phyloP scores from a whole-genome alignment of 2,888 invertebrate species.

The Lithophane socia region DNA sequence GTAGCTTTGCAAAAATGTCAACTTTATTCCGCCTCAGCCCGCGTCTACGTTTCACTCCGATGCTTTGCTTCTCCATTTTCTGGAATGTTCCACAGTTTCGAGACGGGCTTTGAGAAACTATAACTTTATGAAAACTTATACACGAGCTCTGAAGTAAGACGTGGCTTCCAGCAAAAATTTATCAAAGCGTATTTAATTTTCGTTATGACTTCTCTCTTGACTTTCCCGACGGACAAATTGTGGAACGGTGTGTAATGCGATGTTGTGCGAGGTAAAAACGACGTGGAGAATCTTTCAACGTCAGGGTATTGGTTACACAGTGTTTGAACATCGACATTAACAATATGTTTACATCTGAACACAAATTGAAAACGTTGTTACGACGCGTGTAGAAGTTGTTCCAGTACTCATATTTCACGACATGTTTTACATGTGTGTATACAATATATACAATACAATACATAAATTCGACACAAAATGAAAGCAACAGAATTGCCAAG shows the following conservation, averaged over 20 bases:
- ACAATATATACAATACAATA: too few species aligned
- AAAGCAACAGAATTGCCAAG: conserved; percentile 5
- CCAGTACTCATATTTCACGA: background rate
- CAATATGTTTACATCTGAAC: background rate
- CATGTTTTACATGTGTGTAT: background rate
- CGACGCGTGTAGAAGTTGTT: background rate
- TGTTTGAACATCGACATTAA: conserved; percentile 7
- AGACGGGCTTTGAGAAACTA: conserved; percentile 90
- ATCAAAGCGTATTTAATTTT: conserved; percentile 90
- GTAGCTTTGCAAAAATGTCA: conserved; percentile 91
- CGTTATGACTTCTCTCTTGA: conserved; percentile 85
- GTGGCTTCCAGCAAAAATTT: conserved; percentile 88
- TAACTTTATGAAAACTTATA: conserved; percentile 89
- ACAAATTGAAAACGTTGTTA: conserved; percentile 31
- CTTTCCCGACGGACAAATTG: conserved; percentile 64
- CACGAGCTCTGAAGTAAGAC: conserved; percentile 86
- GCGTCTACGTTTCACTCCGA: conserved; percentile 86
- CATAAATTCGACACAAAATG: background rate
- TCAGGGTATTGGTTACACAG: conserved; percentile 1
- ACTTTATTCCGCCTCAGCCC: conserved; percentile 89
- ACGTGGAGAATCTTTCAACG: background rate
- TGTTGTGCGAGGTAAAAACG: conserved; percentile 29
- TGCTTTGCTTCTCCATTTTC: conserved; percentile 89
- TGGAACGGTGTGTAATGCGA: conserved; percentile 38
- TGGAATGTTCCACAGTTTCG: conserved; percentile 87